Evolutionary conservation across 37 sponge, comb jelly and placozoan species (phyloP), one percentile per base, ranked within the genome.

Genomic region (Oopsacas minuta): DNA sequence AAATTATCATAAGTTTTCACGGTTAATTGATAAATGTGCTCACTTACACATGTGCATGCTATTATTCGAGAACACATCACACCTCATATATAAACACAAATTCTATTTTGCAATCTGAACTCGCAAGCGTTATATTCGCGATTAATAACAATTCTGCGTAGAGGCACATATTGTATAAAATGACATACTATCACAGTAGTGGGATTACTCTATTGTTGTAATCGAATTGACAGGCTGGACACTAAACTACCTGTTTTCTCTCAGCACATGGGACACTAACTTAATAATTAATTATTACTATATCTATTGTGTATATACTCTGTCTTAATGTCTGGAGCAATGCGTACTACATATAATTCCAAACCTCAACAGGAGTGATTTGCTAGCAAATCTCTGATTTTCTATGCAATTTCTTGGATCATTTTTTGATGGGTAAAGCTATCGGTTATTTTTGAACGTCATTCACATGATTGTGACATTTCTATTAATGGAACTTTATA

Each of bases 311-410:
- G 22, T 61, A 61, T 34, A 61, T 61, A 61, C 75, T 61, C 75
- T 25, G 75, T 61, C 32, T 34, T 42, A 42, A 61, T 61, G 7
- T 10, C 75, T n/a, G 28, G 75, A 25, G 30, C 75, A 61, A 34
- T 61, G 49, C 75, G 75, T 25, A 61, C 30, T 61, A 34, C 75
- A 61, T 61, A 61, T n/a, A 61, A 61, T 61, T 61, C 30, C 75
- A 61, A 61, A 61, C 75, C 75, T 61, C 75, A 61, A 61, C 75
- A 61, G 5, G 7, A 25, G 7, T 61, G 75, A 61, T 61, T 61
- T 61, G 75, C 75, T 61, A 20, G 75, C 75, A 61, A 25, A 20
- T 61, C 7, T 61, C 75, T 61, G 28, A 32, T 3, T 61, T 61
- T n/a, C 28, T 61, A 61, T 61, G 20, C 75, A 25, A 3, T 25